Evolutionary conservation across 64 coral and sea anemone species (phyloP).

Genomic region (Platygyra sinensis): DNA sequence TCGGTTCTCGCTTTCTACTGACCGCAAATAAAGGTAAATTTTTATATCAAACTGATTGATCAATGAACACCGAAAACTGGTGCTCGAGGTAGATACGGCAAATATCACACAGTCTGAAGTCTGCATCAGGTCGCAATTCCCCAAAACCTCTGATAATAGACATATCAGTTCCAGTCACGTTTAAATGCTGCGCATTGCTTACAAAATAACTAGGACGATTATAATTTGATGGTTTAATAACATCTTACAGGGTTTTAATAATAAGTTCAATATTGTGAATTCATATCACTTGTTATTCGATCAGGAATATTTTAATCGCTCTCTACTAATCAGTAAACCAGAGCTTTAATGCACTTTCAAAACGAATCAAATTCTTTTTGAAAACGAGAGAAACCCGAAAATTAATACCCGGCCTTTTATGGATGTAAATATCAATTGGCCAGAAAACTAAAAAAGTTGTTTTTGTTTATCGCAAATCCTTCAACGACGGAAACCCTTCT

Average conservation of each 20-base stretch:
- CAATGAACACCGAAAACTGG: neutral
- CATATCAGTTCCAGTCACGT: conserved; percentile 26
- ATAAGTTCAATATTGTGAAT: neutral
- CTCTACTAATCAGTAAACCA: no score
- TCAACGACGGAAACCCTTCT: neutral
- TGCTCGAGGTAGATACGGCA: conserved; percentile 6
- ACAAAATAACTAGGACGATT: neutral
- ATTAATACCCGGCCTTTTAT: no score
- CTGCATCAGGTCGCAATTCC: neutral
- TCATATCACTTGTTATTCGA: neutral
- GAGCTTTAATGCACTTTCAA: no score
- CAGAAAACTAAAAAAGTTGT: neutral
- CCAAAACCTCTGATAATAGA: neutral
- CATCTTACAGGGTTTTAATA: neutral
- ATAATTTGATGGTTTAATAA: neutral
- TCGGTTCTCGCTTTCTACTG: neutral
- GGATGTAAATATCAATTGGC: no score
- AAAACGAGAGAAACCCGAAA: no score
- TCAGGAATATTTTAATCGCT: no score
- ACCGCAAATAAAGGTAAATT: conserved; percentile 33
- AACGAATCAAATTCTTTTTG: neutral
- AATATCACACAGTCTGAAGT: neutral
- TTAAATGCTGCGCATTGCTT: neutral
- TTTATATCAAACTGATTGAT: conserved; percentile 28
- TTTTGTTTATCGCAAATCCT: neutral